Evolutionary conservation across 2,888 invertebrate species (phyloP), one percentile per base, ranked within the genome.

Genomic region (Sympetrum striolatum): DNA sequence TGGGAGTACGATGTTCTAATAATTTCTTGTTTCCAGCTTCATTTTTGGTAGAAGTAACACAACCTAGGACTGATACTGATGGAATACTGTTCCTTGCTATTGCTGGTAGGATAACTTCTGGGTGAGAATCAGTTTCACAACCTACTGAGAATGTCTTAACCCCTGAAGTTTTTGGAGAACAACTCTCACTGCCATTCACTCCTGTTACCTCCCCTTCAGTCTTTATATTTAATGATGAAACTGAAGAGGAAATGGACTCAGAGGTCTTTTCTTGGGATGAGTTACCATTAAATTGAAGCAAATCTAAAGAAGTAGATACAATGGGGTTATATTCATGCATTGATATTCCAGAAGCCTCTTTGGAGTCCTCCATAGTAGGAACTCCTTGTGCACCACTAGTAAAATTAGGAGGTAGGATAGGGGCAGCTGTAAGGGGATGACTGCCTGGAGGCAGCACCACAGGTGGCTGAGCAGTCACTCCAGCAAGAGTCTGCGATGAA

Each of bases 391-490:
- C 64, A n/a, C 44, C 82, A 31, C 44, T 80, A n/a, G 86, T 37
- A 25, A 48, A 25, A 35, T 81, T 86, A 58, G 86, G 86, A 64
- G 86, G 86, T 64, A 86, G 37, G 86, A 86, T 60, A n/a, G 86
- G 60, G 22, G 90, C 90, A 37, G 79, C 82, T 37, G 92, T 91
- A 80, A 92, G 91, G 15, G 92, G 91, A 81, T 92, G 92, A 86
- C 91, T 92, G 4, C 92, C 92, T 48, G 92, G 91, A 18, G 92
- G 92, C 60, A 94, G 92, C 90, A 94, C 94, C 35, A 94, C 94
- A 35, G 94, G 93, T 64, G 94, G 93, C 92, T 94, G 94, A 53
- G 94, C 93, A 91, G 93, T 93, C 25, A 94, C 93, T n/a, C 93
- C 93, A 18, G 93, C 93, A 60, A 94, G 91, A 91, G 92, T 93